phyloP scores from a whole-genome alignment of 2,797 vertebrate genomes.

The Chloroceryle inda region DNA sequence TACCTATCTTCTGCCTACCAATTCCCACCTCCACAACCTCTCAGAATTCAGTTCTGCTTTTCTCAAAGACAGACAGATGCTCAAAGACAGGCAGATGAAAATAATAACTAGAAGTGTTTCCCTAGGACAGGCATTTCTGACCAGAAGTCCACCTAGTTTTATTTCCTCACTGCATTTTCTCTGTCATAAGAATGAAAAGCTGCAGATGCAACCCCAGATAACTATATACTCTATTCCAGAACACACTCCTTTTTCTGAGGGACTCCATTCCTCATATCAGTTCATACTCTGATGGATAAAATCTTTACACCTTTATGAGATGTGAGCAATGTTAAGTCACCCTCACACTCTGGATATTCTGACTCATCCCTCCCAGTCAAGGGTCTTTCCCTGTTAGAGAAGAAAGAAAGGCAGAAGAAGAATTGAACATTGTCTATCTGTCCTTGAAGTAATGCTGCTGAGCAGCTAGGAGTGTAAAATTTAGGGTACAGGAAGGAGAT shows the following conservation, averaged over 20 bases:
- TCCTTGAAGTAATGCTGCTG: not conserved
- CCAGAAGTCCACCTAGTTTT: not conserved
- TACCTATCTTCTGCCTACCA: not conserved
- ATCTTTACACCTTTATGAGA: not conserved
- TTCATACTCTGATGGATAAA: not conserved
- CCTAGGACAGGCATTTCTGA: not conserved
- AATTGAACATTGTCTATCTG: accelerated
- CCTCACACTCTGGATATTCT: not conserved
- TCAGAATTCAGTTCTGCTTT: not conserved
- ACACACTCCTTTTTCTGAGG: not conserved
- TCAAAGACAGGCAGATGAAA: not conserved
- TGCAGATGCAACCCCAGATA: not conserved
- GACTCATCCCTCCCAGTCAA: not conserved
- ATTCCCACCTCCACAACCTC: not conserved
- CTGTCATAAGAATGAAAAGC: not conserved
- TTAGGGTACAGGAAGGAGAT: not conserved
- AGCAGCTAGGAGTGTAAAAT: not conserved
- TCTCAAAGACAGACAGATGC: not conserved
- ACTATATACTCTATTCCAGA: not conserved
- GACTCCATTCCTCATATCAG: not conserved
- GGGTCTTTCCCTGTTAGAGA: not conserved
- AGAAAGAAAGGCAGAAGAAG: not conserved
- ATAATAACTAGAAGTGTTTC: not conserved
- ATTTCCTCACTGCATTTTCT: not conserved
- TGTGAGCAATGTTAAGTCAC: not conserved